Conservation (phyloP, 2,113 vertebrate genomes). For the Protobothrops mucrosquamatus region DNA sequence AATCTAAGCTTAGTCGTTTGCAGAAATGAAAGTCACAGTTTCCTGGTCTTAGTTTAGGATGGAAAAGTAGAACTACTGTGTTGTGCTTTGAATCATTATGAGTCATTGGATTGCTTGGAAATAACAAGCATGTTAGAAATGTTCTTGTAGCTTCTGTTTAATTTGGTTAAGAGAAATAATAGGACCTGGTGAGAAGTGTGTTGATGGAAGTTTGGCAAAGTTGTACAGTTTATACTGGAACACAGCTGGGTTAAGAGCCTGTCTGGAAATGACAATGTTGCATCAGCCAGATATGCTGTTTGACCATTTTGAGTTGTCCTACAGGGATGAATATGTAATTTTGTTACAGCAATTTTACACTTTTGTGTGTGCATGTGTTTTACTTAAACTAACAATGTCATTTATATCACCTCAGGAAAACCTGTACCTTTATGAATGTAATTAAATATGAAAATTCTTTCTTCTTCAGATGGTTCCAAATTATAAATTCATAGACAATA, state of each 20-base stretch:
- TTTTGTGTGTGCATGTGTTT: not conserved
- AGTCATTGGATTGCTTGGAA: slow-evolving; percentile 68
- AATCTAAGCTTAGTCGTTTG: slow-evolving; percentile 51
- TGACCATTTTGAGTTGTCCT: slow-evolving; percentile 16
- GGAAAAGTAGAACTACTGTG: slow-evolving; percentile 51
- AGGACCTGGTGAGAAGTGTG: slow-evolving; percentile 66
- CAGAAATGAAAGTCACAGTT: slow-evolving; percentile 66
- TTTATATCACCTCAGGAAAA: slow-evolving; percentile 25
- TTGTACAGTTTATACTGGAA: slow-evolving; percentile 63
- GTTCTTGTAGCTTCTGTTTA: slow-evolving; percentile 73
- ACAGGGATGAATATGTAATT: slow-evolving; percentile 39
- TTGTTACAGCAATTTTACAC: slow-evolving; percentile 23
- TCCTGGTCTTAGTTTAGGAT: slow-evolving; percentile 51
- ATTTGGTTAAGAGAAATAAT: slow-evolving; percentile 66
- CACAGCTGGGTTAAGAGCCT: slow-evolving; percentile 58
- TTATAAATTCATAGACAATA: not conserved
- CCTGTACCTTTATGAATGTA: slow-evolving; percentile 30
- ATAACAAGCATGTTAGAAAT: slow-evolving; percentile 63
- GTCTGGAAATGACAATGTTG: slow-evolving; percentile 42
- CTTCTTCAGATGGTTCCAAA: slow-evolving; percentile 10
- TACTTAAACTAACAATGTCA: slow-evolving; percentile 6
- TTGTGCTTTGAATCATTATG: slow-evolving; percentile 61
- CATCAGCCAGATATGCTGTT: slow-evolving; percentile 35
- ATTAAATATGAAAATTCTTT: slow-evolving; percentile 9
- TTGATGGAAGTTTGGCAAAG: slow-evolving; percentile 71